Percentiles rank a stretch among this genome's conserved stretches.
These are phyloP conservation scores for Acanthosoma haemorrhoidale DNA, from an alignment of 2,888 invertebrate genomes.

Conservation along the genomic window DNA sequence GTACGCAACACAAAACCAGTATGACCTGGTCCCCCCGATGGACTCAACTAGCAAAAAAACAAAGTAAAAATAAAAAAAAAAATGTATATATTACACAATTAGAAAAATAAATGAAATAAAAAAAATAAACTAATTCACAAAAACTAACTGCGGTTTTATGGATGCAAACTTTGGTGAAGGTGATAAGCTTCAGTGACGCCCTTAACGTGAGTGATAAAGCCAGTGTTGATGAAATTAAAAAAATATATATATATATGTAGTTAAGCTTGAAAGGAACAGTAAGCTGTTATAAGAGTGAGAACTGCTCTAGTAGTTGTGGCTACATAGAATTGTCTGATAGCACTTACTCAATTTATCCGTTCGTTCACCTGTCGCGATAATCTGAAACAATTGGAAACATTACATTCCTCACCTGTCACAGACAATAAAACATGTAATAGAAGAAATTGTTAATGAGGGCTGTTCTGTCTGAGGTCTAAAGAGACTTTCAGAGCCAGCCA, in stretches of 20 bases:
- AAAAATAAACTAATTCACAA: background rate
- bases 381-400: constrained; percentile 15
- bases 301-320: background rate
- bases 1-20: constrained; percentile 17
- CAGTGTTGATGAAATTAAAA: constrained; percentile 22
- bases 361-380: constrained; percentile 15
- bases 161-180: constrained; percentile 21
- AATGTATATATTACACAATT: background rate
- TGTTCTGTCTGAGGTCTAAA: too few species aligned
- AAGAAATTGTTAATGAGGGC: too few species aligned
- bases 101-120: background rate
- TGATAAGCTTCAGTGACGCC: constrained; percentile 24
- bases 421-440: too few species aligned
- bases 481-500: constrained; percentile 59
- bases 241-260: background rate
- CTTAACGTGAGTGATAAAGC: constrained; percentile 13
- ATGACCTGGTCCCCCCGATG: constrained; percentile 24
- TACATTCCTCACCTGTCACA: background rate
- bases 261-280: background rate
- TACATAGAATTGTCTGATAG: constrained; percentile 5
- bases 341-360: constrained; percentile 29
- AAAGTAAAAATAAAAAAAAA: background rate
- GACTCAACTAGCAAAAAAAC: constrained; percentile 20
- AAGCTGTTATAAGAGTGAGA: background rate
- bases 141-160: background rate